A percentile compares a stretch with the other conserved stretches of the same genome.
phyloP scores from a whole-genome alignment of 1,140 invertebrate genomes.

The Polypedilum pembai region DNA sequence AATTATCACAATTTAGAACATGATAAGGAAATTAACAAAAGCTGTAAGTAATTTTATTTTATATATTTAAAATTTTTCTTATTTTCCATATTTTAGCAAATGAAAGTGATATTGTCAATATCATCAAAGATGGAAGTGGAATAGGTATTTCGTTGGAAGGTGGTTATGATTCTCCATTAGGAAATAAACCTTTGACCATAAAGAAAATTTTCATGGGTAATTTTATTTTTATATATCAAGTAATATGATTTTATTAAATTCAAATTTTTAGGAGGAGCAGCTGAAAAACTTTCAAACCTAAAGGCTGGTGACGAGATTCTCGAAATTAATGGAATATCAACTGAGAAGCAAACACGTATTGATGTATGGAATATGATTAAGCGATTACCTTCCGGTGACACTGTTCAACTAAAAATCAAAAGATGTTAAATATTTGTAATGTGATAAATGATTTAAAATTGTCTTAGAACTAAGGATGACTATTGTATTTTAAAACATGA shows the following conservation, averaged over 20 bases:
- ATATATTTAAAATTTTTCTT: too few species aligned
- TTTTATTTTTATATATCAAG: constrained; percentile 32
- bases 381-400: constrained; percentile 65
- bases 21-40: neutral
- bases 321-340: constrained; percentile 69
- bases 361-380: constrained; percentile 92
- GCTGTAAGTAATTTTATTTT: too few species aligned
- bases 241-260: neutral
- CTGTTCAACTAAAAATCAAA: constrained; percentile 10
- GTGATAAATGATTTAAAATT: constrained; percentile 8
- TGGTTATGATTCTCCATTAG: constrained; percentile 78
- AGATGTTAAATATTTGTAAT: neutral
- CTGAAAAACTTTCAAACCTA: constrained; percentile 77
- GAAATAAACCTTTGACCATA: constrained; percentile 75
- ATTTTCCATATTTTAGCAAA: constrained; percentile 33
- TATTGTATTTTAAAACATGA: neutral
- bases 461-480: neutral
- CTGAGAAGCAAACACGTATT: constrained; percentile 75
- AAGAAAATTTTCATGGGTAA: constrained; percentile 89
- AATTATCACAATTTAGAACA: neutral
- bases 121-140: constrained; percentile 80
- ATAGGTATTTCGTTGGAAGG: constrained; percentile 89
- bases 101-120: constrained; percentile 50
- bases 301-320: constrained; percentile 80
- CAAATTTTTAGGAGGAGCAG: constrained; percentile 67